Evolutionary conservation across 92 coral and sea anemone species (phyloP).

Genomic region (Actinostola sp.): DNA sequence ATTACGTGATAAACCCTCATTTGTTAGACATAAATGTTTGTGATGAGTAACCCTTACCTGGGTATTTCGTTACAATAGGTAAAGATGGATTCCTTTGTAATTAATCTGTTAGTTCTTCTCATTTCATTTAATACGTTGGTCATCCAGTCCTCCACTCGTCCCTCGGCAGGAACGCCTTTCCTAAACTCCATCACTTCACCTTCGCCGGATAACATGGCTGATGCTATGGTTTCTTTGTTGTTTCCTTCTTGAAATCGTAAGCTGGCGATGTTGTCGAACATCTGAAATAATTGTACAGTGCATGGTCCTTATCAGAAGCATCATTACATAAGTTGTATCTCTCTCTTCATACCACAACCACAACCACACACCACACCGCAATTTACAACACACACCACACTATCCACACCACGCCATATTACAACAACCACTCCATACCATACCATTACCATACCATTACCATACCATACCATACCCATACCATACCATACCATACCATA

Average conservation of each 20-base stretch:
- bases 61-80: slow-evolving; percentile 80
- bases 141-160: slow-evolving; percentile 99
- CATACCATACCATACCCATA: no score
- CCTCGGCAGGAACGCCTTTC: slow-evolving; percentile 93
- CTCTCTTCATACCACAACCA: no score
- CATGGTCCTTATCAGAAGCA: no score
- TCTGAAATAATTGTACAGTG: slow-evolving; percentile 48
- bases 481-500: no score
- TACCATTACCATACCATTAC: no score
- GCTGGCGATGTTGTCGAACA: slow-evolving; percentile 97
- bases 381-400: no score
- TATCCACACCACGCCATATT: no score
- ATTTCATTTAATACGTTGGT: slow-evolving; percentile 96
- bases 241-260: slow-evolving; percentile 95
- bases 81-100: slow-evolving; percentile 96
- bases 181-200: slow-evolving; percentile 97
- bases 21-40: no score
- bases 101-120: slow-evolving; percentile 96
- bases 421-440: no score
- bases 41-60: slow-evolving; percentile 54
- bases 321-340: no score
- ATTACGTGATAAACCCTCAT: no score
- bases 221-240: slow-evolving; percentile 85
- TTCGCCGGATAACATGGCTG: slow-evolving; percentile 94
- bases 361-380: no score